Percentiles rank a stretch among this genome's conserved stretches.
Evolutionary conservation across 1,140 invertebrate genomes (phyloP).

Genomic region (Tribolium madens): DNA sequence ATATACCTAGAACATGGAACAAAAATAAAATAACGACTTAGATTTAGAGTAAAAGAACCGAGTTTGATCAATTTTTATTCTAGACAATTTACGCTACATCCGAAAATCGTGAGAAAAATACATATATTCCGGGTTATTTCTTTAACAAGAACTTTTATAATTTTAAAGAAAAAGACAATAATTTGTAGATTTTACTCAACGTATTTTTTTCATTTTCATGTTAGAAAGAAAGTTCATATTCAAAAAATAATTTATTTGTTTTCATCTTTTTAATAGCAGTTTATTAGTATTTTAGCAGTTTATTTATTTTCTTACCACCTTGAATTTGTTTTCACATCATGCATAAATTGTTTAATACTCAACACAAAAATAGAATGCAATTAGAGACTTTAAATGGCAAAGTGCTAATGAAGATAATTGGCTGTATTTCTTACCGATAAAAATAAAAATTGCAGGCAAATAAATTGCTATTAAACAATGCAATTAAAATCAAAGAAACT

Average conservation of each 20-base stretch:
- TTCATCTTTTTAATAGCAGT: too few species aligned
- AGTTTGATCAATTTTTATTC: neutral
- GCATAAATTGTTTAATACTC: too few species aligned
- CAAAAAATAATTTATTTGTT: too few species aligned
- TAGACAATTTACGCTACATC: neutral
- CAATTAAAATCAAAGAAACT: neutral
- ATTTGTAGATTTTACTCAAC: neutral
- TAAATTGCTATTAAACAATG: neutral
- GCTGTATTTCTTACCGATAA: neutral
- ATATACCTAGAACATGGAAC: neutral
- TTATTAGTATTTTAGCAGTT: too few species aligned
- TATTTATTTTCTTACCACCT: too few species aligned
- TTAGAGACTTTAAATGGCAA: neutral
- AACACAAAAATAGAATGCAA: neutral
- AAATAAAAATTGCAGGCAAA: neutral
- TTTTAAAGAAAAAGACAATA: neutral
- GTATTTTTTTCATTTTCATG: too few species aligned
- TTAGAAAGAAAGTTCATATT: too few species aligned
- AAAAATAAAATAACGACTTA: neutral
- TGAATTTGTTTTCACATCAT: too few species aligned
- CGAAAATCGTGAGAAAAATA: neutral
- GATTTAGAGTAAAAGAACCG: neutral
- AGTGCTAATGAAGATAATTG: neutral
- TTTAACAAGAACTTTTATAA: neutral
- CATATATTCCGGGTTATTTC: neutral